Evolutionary conservation across 2,113 vertebrate genomes (phyloP), one percentile per base, ranked within the genome.

Genomic region (Sus scrofa): DNA sequence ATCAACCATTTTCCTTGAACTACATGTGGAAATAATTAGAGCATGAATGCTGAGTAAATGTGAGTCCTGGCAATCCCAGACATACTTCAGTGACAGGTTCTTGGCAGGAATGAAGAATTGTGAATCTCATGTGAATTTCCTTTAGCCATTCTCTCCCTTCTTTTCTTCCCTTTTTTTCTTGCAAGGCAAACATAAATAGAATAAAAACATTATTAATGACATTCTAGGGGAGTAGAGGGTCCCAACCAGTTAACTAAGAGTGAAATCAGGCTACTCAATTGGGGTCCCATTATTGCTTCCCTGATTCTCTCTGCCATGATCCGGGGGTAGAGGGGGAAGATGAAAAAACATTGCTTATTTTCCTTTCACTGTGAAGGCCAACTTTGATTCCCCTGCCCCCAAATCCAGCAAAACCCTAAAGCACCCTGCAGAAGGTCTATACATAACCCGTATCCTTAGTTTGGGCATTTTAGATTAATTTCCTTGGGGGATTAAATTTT

Each of bases 21-120:
- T 93, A 70, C 97, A 98, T 97, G 96, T 98, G 98, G 98, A 98
- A 98, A 98, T 96, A 96, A 97, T 98, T 98, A 97, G 97, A 95
- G 89, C 97, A 85, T 91, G 97, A 86, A 97, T 96, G 91, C 83
- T 65, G 94, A 96, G 94, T 96, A 94, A 96, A 97, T 97, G 94
- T 93, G 91, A 98, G 94, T 81, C 74, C 96, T 93, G 94, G 98
- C 97, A 96, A 91, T 62, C 78, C 78, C 92, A 94, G 94, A 95
- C 97, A 98, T 98, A 96, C 44, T 93, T 98, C 75, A 93, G 97
- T 98, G 98, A 98, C 95, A 97, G 97, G 74, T 97, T 98, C 91
- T 97, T 98, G 98, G 98, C 98, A 97, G 89, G 86, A 91, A 79
- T 73, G 44, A 88, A 95, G 89, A 91, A 92, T 92, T 96, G 94